Conservation (phyloP, 2,797 vertebrate species). For the Ispidina picta region DNA sequence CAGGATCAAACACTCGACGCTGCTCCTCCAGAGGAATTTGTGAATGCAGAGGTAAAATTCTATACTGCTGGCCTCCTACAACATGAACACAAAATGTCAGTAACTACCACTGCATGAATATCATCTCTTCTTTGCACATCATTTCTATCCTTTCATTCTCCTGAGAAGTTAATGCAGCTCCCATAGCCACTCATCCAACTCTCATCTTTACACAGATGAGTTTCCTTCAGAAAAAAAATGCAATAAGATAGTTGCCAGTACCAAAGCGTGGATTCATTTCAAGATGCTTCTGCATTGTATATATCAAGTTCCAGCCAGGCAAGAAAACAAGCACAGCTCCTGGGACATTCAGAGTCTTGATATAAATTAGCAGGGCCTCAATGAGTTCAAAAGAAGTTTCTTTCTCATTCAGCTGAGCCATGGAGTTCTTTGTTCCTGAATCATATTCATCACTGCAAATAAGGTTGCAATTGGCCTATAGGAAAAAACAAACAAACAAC, state of each 20-base stretch:
- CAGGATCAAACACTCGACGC: slow-evolving; percentile 89
- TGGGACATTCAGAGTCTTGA: slow-evolving; percentile 88
- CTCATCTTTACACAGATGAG: background rate
- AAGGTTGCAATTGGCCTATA: slow-evolving; percentile 91
- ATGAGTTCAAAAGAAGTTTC: slow-evolving; percentile 96
- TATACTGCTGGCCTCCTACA: slow-evolving; percentile 85
- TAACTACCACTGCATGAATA: background rate
- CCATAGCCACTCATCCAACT: background rate
- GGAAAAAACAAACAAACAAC: background rate
- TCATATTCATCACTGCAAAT: slow-evolving; percentile 88
- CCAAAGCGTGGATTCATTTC: slow-evolving; percentile 92
- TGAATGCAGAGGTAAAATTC: slow-evolving; percentile 92
- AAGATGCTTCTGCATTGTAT: slow-evolving; percentile 93
- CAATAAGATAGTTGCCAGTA: slow-evolving; percentile 62
- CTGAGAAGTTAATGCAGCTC: background rate
- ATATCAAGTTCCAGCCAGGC: slow-evolving; percentile 97
- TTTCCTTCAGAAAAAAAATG: background rate
- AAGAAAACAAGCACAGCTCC: slow-evolving; percentile 94
- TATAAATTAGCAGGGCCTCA: slow-evolving; percentile 90
- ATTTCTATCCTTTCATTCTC: background rate
- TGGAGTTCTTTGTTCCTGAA: slow-evolving; percentile 86
- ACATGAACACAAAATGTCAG: background rate
- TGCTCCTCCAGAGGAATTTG: slow-evolving; percentile 96
- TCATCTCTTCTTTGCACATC: background rate
- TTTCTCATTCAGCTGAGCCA: slow-evolving; percentile 92